These are phyloP conservation scores for Sebastes vulpes DNA, from an alignment of 2,797 vertebrate genomes.

Conservation along the genomic window DNA sequence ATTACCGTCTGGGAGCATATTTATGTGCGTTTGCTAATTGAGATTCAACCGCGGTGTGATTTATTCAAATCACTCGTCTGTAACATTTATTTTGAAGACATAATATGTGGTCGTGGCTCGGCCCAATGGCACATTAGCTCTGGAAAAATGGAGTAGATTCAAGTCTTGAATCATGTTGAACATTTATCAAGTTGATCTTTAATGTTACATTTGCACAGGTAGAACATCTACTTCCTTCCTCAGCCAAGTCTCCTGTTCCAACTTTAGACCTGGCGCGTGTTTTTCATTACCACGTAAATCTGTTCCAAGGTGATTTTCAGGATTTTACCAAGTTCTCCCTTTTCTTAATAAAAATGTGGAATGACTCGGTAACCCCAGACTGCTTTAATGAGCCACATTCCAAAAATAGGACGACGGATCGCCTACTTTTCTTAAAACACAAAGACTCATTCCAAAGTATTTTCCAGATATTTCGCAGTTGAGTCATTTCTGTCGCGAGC, in stretches of 20 bases:
- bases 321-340: conserved; percentile 21
- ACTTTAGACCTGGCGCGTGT: conserved; percentile 26
- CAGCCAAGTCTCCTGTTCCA: conserved; percentile 26
- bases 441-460: conserved; percentile 29
- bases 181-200: conserved; percentile 37
- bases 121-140: conserved; percentile 19
- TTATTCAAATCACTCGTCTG: conserved; percentile 49
- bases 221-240: conserved; percentile 32
- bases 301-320: conserved; percentile 21
- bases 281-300: conserved; percentile 34
- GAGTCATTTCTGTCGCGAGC: conserved; percentile 49
- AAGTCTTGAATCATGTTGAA: conserved; percentile 19
- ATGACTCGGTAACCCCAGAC: conserved; percentile 15
- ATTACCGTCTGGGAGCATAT: conserved; percentile 40
- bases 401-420: conserved; percentile 27
- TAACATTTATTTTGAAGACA: conserved; percentile 51
- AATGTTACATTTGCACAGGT: conserved; percentile 36
- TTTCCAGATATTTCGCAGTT: conserved; percentile 44
- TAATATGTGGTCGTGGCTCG: conserved; percentile 40
- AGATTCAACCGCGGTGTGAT: conserved; percentile 51
- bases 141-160: conserved; percentile 45
- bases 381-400: conserved; percentile 35
- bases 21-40: conserved; percentile 46
- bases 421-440: conserved; percentile 5
- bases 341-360: conserved; percentile 36